Evolutionary conservation across 2,888 invertebrate species (phyloP).

Genomic region (Rutpela maculata): DNA sequence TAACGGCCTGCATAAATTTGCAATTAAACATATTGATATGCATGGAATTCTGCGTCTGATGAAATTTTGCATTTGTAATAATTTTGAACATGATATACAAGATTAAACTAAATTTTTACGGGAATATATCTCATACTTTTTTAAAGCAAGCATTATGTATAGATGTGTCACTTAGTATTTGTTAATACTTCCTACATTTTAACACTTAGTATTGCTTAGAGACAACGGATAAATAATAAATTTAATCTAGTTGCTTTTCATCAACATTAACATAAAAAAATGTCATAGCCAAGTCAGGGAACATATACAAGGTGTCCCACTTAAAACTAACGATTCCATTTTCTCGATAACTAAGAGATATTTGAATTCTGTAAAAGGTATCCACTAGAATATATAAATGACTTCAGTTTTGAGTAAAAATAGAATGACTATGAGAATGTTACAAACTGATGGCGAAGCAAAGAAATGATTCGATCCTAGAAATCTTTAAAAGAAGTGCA

Average conservation of each 20-base stretch:
- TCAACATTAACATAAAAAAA: conserved; percentile 32
- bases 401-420: too few relatives aligned
- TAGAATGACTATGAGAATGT: too few relatives aligned
- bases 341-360: too few relatives aligned
- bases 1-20: too few relatives aligned
- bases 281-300: conserved; percentile 42
- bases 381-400: too few relatives aligned
- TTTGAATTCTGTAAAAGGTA: too few relatives aligned
- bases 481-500: too few relatives aligned
- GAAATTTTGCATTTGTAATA: conserved; percentile 10
- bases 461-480: too few relatives aligned
- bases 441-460: too few relatives aligned
- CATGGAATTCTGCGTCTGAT: not conserved
- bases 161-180: conserved; percentile 47
- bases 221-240: conserved; percentile 44
- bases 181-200: conserved; percentile 47
- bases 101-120: conserved; percentile 41
- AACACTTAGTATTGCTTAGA: conserved; percentile 54
- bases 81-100: conserved; percentile 51
- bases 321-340: too few relatives aligned
- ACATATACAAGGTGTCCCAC: too few relatives aligned
- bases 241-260: conserved; percentile 31
- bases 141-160: conserved; percentile 48
- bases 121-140: conserved; percentile 43
- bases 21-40: not conserved